A percentile compares a stretch with the other conserved stretches of the same genome.
phyloP scores from a whole-genome alignment of 1,140 invertebrate genomes.

The Hormaphis cornu region DNA sequence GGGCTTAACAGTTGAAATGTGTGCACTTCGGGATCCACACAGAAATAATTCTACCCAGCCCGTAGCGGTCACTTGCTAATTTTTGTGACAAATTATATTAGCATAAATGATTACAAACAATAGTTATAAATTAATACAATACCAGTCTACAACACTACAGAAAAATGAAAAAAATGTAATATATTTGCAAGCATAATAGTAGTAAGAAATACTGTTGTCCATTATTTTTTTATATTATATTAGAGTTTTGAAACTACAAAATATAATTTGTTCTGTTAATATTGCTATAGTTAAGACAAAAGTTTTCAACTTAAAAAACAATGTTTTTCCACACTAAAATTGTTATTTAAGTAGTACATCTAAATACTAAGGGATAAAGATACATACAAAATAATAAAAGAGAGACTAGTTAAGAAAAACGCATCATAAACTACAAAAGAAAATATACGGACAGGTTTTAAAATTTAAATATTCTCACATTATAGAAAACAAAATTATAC shows the following conservation, averaged over 20 bases:
- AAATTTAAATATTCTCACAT: background rate
- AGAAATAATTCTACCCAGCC: too few species aligned
- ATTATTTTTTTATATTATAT: background rate
- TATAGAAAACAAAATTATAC: constrained; percentile 8
- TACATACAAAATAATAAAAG: too few species aligned
- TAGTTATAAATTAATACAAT: constrained; percentile 24
- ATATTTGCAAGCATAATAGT: constrained; percentile 4
- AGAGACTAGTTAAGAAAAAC: constrained; percentile 25
- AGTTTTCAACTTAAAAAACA: background rate
- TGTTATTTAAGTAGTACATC: constrained; percentile 11
- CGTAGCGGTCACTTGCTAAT: too few species aligned
- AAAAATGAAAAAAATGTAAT: constrained; percentile 1
- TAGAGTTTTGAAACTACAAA: background rate
- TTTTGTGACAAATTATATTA: too few species aligned
- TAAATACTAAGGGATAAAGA: constrained; percentile 1
- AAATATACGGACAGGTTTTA: constrained; percentile 17
- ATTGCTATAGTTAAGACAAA: background rate
- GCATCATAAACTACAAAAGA: constrained; percentile 27
- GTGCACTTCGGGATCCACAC: too few species aligned
- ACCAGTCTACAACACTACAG: constrained; percentile 2
- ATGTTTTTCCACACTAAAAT: background rate
- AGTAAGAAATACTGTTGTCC: constrained; percentile 9
- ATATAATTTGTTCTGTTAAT: constrained; percentile 18
- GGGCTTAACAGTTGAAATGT: too few species aligned
- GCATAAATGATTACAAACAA: constrained; percentile 3